A percentile compares a stretch with the other conserved stretches of the same genome.
Conservation (phyloP, 2,888 invertebrate genomes). For the Apamea anceps region DNA sequence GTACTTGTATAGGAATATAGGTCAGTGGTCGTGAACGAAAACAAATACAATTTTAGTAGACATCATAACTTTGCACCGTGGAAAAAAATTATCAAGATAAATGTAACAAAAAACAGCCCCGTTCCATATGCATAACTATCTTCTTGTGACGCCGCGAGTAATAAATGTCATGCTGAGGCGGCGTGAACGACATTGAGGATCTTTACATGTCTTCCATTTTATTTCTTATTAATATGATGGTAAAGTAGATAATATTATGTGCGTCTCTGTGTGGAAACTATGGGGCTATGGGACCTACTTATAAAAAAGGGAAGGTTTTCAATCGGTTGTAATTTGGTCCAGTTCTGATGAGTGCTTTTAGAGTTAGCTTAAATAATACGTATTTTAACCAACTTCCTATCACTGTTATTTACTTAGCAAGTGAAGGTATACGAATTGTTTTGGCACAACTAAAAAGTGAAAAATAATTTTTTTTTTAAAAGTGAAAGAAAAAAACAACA, state of each 20-base stretch:
- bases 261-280: background rate
- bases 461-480: no score
- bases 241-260: background rate
- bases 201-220: conserved; percentile 4
- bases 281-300: background rate
- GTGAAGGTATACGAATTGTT: no score
- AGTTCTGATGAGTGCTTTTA: no score
- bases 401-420: no score
- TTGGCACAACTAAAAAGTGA: no score
- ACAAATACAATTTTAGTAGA: background rate
- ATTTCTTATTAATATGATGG: background rate
- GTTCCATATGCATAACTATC: conserved; percentile 20
- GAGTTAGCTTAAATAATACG: no score
- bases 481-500: no score
- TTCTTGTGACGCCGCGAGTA: conserved; percentile 23
- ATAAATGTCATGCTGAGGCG: conserved; percentile 48
- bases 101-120: conserved; percentile 2
- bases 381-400: no score
- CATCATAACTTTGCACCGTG: background rate
- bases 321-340: background rate
- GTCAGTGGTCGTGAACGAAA: background rate
- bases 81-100: conserved; percentile 12
- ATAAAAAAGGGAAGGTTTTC: background rate
- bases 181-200: conserved; percentile 33
- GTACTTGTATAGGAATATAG: no score